Evolutionary conservation across 2,797 vertebrate species (phyloP).

Genomic region (Alectoris magna): DNA sequence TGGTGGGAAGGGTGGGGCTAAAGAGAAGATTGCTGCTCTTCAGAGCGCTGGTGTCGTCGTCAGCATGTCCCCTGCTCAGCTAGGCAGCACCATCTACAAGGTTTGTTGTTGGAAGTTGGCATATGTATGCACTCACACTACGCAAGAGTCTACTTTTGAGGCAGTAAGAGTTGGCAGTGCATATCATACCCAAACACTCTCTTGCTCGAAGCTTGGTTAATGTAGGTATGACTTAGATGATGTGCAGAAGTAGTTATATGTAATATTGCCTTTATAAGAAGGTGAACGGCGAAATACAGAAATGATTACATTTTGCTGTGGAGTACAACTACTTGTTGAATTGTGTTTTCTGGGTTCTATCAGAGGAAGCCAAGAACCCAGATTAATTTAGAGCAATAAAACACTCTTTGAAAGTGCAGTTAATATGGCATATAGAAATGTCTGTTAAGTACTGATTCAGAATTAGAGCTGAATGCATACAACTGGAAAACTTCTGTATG

Average conservation of each 20-base stretch:
- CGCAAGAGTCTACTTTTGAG: not conserved
- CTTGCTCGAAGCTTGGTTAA: not conserved
- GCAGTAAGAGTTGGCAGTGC: accelerated
- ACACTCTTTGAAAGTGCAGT: not conserved
- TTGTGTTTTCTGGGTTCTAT: not conserved
- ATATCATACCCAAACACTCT: not conserved
- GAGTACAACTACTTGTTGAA: not conserved
- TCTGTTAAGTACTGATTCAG: not conserved
- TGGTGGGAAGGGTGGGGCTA: slow-evolving; percentile 97
- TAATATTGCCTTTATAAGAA: not conserved
- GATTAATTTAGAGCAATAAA: not conserved
- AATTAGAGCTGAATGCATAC: not conserved
- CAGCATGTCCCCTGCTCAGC: slow-evolving; percentile 97
- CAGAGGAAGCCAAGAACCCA: not conserved
- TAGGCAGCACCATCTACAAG: slow-evolving; percentile 97
- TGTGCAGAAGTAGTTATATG: accelerated
- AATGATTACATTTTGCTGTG: not conserved
- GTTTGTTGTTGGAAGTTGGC: slow-evolving; percentile 74
- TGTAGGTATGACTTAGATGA: not conserved
- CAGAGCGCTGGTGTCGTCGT: slow-evolving; percentile 93
- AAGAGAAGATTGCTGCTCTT: slow-evolving; percentile 98
- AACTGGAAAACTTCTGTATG: not conserved
- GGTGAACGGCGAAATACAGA: not conserved
- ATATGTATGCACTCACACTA: accelerated
- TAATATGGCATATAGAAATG: not conserved